Conservation (phyloP, 2,113 vertebrate genomes). For the Naja naja region DNA sequence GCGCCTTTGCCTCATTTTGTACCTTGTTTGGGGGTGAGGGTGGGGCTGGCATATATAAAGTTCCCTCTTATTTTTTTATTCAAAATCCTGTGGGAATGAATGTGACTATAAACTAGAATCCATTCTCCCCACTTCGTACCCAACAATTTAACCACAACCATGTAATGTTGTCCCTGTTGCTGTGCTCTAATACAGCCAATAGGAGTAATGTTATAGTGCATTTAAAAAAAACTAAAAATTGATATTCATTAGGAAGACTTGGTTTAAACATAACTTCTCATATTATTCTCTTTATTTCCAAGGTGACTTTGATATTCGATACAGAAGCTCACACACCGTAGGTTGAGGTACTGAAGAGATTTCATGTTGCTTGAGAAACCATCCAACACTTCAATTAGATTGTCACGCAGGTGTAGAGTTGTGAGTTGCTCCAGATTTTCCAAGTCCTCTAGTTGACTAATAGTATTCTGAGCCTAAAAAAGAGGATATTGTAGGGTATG, state of each 20-base stretch:
- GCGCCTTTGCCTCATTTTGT: neutral
- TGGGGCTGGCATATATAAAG: neutral
- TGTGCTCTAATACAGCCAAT: neutral
- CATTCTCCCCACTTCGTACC: neutral
- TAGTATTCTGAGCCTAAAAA: slow-evolving; percentile 82
- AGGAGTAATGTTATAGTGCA: neutral
- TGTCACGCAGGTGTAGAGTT: slow-evolving; percentile 87
- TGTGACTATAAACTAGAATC: neutral
- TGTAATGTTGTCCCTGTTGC: no score
- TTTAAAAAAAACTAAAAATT: neutral
- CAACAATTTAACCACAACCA: neutral
- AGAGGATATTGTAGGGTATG: neutral
- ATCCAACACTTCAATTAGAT: slow-evolving; percentile 78
- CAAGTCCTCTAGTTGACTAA: slow-evolving; percentile 80
- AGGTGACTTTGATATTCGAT: neutral
- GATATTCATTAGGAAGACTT: neutral
- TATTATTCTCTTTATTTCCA: neutral
- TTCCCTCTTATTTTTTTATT: neutral
- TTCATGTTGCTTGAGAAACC: slow-evolving; percentile 83
- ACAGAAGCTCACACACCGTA: slow-evolving; percentile 64
- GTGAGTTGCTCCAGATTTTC: slow-evolving; percentile 75
- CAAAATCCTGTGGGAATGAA: neutral
- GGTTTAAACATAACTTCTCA: neutral
- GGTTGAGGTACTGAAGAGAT: slow-evolving; percentile 86
- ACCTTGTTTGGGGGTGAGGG: neutral